Percentiles rank a stretch among this genome's conserved stretches.
phyloP scores from a whole-genome alignment of 2,888 invertebrate species.

The Iphiclides podalirius region DNA sequence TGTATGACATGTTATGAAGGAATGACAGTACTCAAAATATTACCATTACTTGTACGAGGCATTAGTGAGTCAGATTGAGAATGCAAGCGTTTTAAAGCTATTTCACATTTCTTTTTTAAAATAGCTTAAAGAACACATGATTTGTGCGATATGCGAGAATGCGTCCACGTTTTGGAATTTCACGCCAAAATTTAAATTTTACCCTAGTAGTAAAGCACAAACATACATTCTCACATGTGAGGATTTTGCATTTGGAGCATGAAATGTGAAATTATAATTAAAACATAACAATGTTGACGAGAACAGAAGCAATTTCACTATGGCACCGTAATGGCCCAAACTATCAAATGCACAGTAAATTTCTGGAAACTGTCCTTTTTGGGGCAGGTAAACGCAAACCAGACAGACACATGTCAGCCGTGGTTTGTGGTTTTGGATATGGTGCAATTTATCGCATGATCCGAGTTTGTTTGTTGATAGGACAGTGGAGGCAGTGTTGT shows the following conservation, averaged over 20 bases:
- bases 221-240: too few species aligned
- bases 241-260: too few species aligned
- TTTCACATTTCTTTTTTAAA: too few species aligned
- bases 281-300: background rate
- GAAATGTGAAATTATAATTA: too few species aligned
- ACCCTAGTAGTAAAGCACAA: too few species aligned
- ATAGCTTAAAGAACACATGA: too few species aligned
- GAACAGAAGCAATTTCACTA: background rate
- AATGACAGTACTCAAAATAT: background rate
- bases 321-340: background rate
- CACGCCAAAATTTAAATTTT: too few species aligned
- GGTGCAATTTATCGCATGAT: slow-evolving; percentile 5
- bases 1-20: background rate
- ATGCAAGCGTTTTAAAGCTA: too few species aligned
- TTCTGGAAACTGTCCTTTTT: slow-evolving; percentile 4
- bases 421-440: slow-evolving; percentile 18
- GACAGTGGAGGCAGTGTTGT: too few species aligned
- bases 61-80: too few species aligned
- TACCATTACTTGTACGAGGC: background rate
- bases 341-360: slow-evolving; percentile 9
- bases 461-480: background rate
- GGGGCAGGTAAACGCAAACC: slow-evolving; percentile 11
- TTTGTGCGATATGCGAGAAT: too few species aligned
- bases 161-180: too few species aligned
- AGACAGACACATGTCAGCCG: slow-evolving; percentile 12